phyloP scores from a whole-genome alignment of 35 echinoderm and acorn worm species.

The Apostichopus parvimensis region DNA sequence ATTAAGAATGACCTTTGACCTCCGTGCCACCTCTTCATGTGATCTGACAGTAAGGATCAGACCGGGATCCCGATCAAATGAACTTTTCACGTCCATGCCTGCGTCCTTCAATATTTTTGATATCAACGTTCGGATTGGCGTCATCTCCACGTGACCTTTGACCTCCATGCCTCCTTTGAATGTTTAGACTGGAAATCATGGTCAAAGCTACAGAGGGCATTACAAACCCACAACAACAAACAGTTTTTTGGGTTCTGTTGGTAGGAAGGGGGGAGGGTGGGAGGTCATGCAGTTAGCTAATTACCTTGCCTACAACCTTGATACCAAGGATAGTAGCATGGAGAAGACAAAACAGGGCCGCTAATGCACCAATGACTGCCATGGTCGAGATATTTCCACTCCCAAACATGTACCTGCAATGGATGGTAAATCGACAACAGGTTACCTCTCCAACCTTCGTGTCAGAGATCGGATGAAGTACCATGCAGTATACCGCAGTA shows the following conservation, averaged over 20 bases:
- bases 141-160: too few species aligned
- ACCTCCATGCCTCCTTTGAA: too few species aligned
- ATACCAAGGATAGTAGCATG: background rate
- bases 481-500: too few species aligned
- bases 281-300: background rate
- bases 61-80: too few species aligned
- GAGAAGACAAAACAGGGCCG: background rate
- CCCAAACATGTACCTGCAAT: background rate
- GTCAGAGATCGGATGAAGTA: too few species aligned
- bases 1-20: too few species aligned
- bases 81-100: too few species aligned
- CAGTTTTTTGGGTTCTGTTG: background rate
- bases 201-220: background rate
- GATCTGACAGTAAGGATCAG: too few species aligned
- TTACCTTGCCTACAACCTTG: slow-evolving; percentile 28
- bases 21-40: too few species aligned
- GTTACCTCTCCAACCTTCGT: background rate
- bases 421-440: background rate
- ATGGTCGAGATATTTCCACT: background rate
- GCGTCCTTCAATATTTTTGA: too few species aligned
- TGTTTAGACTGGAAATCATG: background rate
- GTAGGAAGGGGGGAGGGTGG: too few species aligned
- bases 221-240: background rate
- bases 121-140: too few species aligned
- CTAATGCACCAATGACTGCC: background rate